A percentile compares a stretch with the other conserved stretches of the same genome.
phyloP scores from a whole-genome alignment of 1,140 invertebrate species.

The Heliothis virescens region DNA sequence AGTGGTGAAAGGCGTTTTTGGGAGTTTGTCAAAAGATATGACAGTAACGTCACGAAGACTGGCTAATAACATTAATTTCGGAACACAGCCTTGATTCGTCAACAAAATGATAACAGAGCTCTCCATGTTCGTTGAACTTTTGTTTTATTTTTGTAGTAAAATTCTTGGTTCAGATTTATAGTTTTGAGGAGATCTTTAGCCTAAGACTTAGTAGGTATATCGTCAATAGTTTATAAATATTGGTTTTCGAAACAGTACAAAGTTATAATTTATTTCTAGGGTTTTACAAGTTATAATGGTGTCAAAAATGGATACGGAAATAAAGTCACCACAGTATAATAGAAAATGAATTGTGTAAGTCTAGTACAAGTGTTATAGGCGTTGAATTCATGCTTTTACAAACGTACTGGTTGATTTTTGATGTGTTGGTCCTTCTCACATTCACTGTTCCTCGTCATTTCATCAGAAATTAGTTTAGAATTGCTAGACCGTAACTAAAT shows the following conservation, averaged over 20 bases:
- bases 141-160: too few relatives aligned
- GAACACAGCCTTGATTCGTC: too few relatives aligned
- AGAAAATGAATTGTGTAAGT: conserved; percentile 79
- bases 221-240: too few relatives aligned
- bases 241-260: neutral
- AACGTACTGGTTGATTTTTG: conserved; percentile 32
- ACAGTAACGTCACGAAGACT: too few relatives aligned
- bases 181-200: too few relatives aligned
- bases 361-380: conserved; percentile 48
- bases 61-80: too few relatives aligned
- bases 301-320: conserved; percentile 82
- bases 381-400: conserved; percentile 62
- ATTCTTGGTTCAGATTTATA: too few relatives aligned
- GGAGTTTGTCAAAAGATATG: too few relatives aligned
- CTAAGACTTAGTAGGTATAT: too few relatives aligned
- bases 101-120: too few relatives aligned
- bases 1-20: too few relatives aligned
- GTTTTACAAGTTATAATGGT: conserved; percentile 85
- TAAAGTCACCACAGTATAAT: conserved; percentile 84
- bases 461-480: conserved; percentile 3
- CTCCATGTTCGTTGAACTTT: too few relatives aligned
- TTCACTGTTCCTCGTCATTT: conserved; percentile 20
- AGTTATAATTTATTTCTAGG: conserved; percentile 77
- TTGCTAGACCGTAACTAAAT: conserved; percentile 9
- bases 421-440: conserved; percentile 53